Base-by-base conservation (phyloP, 2,113 vertebrate species). In the Aleadryas rufinucha region DNA sequence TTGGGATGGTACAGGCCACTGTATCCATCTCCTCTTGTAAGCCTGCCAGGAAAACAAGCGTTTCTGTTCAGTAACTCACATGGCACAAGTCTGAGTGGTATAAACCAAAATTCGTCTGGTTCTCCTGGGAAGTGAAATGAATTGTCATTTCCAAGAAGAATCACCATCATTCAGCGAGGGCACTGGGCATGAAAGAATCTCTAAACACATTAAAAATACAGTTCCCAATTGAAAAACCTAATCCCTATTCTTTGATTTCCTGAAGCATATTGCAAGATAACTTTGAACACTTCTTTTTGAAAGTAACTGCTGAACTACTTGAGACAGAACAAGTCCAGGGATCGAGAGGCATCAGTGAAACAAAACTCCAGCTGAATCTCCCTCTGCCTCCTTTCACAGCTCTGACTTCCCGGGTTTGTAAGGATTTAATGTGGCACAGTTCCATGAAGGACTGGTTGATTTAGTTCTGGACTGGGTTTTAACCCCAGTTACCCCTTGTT, bases 71-170 rank as follows among this genome's bases (percentile, higher is more conserved):
- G 52, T 10, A 52, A 37, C 27, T 71, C 78, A n/a, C 44, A 24
- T 13, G 56, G 78, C 53, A 72, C 0, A 0, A 52, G 15, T 30
- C 28, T 24, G 59, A 69, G 28, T 5, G 41, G 49, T 50, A 20
- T 16, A 72, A 76, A 57, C 37, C 71, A 71, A 61, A 80, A 35
- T 49, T 33, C 53, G 30, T n/a, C 54, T 31, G 28, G 13, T 54
- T 86, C 61, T 90, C 70, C 45, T 53, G 78, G 31, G 35, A 56
- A 66, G 22, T 68, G 28, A 82, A 87, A 42, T 42, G 14, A 78
- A 79, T 60, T 52, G 8, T 2, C 11, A 33, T 39, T 92, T 90
- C 79, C 54, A 80, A 17, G 79, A 60, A 90, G 50, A 92, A 63
- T 65, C 59, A 19, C 53, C 42, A 60, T 39, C 15, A 42, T 49